Percentiles rank a stretch among this genome's conserved stretches.
These are phyloP conservation scores for Microtus oregoni DNA, from an alignment of 2,113 vertebrate species.

Conservation along the genomic window DNA sequence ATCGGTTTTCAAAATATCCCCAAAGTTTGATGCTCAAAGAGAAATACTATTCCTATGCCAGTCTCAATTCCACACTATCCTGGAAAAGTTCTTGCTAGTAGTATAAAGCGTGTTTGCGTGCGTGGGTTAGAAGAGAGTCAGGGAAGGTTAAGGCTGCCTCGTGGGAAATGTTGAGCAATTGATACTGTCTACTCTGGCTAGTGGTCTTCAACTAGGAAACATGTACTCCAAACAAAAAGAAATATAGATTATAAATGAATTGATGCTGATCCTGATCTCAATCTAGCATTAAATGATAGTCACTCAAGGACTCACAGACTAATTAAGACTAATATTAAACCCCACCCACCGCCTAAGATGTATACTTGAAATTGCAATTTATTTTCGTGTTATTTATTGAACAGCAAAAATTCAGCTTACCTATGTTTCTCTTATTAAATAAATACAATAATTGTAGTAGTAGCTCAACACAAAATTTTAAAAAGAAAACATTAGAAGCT, in stretches of 20 bases:
- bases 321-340: conserved; percentile 17
- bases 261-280: neutral
- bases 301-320: neutral
- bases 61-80: too few relatives aligned
- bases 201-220: neutral
- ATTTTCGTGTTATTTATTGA: conserved; percentile 24
- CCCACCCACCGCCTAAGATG: neutral
- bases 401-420: neutral
- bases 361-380: neutral
- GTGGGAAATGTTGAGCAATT: neutral
- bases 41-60: neutral
- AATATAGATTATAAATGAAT: neutral
- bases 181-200: neutral
- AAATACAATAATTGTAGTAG: neutral
- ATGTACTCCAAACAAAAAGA: neutral
- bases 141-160: rapidly evolving
- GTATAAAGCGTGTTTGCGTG: neutral
- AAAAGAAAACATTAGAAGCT: neutral
- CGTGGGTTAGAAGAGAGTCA: neutral
- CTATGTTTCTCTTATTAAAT: neutral
- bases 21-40: neutral
- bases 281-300: neutral
- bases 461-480: neutral
- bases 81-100: neutral
- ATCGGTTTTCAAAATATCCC: neutral